phyloP scores from a whole-genome alignment of 2,888 invertebrate species.

The Caenorhabditis sulstoni region DNA sequence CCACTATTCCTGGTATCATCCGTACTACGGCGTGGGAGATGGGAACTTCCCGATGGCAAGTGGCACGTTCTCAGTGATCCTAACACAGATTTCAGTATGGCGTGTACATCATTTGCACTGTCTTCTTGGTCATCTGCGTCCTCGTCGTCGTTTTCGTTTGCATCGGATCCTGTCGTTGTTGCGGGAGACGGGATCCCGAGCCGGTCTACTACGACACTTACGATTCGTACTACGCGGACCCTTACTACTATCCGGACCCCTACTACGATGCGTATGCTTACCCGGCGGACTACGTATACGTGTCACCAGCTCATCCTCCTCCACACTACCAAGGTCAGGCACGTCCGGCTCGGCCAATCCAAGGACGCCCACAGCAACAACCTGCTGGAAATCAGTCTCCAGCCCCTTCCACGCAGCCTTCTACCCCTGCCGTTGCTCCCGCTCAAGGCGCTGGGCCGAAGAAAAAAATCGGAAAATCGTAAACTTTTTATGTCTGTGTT shows the following conservation, averaged over 20 bases:
- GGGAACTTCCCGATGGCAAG: slow-evolving; percentile 33
- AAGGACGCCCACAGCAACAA: too few species aligned
- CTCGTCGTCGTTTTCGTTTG: slow-evolving; percentile 10
- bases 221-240: slow-evolving; percentile 26
- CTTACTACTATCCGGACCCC: slow-evolving; percentile 25
- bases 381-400: too few species aligned
- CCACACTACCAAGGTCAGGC: slow-evolving; percentile 3
- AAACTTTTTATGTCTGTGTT: slow-evolving; percentile 1
- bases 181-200: slow-evolving; percentile 6
- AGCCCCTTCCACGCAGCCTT: neutral
- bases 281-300: slow-evolving; percentile 25
- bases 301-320: neutral
- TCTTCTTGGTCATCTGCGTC: slow-evolving; percentile 19
- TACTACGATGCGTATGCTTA: slow-evolving; percentile 28
- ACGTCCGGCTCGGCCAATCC: slow-evolving; percentile 3
- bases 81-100: slow-evolving; percentile 21
- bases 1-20: slow-evolving; percentile 28
- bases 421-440: neutral
- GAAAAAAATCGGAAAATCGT: neutral
- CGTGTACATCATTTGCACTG: slow-evolving; percentile 20
- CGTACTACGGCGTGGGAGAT: slow-evolving; percentile 18
- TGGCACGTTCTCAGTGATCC: neutral
- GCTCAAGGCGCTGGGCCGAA: neutral
- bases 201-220: slow-evolving; percentile 20
- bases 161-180: slow-evolving; percentile 17